Conservation (phyloP, 2,888 invertebrate species). For the Leucoma salicis region DNA sequence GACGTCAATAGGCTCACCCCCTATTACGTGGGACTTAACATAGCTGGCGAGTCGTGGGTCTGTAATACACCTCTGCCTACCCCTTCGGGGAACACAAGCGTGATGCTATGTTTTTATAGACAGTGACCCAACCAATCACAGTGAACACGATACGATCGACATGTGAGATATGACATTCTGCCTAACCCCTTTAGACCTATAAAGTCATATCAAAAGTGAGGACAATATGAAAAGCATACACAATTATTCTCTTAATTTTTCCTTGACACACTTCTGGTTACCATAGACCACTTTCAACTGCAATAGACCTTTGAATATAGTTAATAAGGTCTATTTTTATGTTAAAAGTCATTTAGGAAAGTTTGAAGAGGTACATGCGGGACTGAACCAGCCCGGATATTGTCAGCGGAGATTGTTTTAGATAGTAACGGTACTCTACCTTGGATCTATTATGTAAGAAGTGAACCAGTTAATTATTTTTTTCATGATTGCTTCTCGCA, state of each 20-base stretch:
- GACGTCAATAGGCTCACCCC: no score
- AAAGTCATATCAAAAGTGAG: no score
- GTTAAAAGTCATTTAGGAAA: conserved; percentile 18
- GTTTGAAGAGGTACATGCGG: conserved; percentile 34
- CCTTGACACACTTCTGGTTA: conserved; percentile 21
- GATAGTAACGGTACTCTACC: conserved; percentile 45
- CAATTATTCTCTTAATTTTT: conserved; percentile 10
- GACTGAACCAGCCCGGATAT: conserved; percentile 53
- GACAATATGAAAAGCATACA: conserved; percentile 1
- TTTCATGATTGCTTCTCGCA: conserved; percentile 15
- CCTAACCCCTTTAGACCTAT: no score
- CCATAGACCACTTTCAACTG: neutral
- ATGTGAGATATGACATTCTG: no score
- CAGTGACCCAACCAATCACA: no score
- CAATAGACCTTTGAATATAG: neutral
- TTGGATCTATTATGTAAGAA: conserved; percentile 35
- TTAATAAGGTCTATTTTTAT: conserved; percentile 1
- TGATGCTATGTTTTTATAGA: no score
- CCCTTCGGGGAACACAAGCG: no score
- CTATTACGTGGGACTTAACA: no score
- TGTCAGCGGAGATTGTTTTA: conserved; percentile 65
- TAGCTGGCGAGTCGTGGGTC: no score
- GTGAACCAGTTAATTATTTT: conserved; percentile 23
- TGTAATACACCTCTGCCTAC: no score
- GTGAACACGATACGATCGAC: no score